These are phyloP conservation scores for Parelbella ahira DNA, from an alignment of 2,888 invertebrate genomes.

Conservation along the genomic window DNA sequence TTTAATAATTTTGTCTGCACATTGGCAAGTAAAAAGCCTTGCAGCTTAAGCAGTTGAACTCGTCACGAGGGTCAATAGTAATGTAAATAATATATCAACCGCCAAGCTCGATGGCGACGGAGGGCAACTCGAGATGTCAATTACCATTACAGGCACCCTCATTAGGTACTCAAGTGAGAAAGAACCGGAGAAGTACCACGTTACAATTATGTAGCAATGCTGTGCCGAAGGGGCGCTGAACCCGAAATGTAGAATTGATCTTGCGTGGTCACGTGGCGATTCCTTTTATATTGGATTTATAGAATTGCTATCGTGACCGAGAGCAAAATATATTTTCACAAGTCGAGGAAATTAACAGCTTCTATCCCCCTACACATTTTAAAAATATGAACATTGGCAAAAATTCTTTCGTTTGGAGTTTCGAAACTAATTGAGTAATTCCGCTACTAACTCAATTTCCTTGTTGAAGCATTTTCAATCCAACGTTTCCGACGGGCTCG, in stretches of 20 bases:
- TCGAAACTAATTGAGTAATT: conserved; percentile 42
- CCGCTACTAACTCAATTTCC: conserved; percentile 43
- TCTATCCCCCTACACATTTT: too few relatives aligned
- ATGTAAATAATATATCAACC: conserved; percentile 14
- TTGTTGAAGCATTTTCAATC: conserved; percentile 37
- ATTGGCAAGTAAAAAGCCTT: too few relatives aligned
- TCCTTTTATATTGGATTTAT: too few relatives aligned
- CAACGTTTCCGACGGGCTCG: conserved; percentile 32
- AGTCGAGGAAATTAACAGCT: too few relatives aligned
- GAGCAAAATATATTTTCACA: too few relatives aligned
- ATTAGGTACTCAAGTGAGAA: conserved; percentile 25
- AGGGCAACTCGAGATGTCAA: conserved; percentile 23
- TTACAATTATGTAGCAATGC: conserved; percentile 13
- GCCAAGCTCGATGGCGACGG: conserved; percentile 11
- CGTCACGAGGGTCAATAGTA: conserved; percentile 18
- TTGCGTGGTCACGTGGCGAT: too few relatives aligned
- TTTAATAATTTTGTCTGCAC: too few relatives aligned
- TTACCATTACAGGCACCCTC: conserved; percentile 25
- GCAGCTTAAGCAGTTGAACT: too few relatives aligned
- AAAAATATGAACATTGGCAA: too few relatives aligned
- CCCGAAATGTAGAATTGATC: too few relatives aligned
- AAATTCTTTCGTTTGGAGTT: conserved; percentile 13
- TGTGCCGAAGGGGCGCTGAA: background rate
- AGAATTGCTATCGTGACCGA: too few relatives aligned
- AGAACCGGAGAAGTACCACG: conserved; percentile 20